phyloP scores from a whole-genome alignment of 1,140 invertebrate species.

The Drosophila nasuta region DNA sequence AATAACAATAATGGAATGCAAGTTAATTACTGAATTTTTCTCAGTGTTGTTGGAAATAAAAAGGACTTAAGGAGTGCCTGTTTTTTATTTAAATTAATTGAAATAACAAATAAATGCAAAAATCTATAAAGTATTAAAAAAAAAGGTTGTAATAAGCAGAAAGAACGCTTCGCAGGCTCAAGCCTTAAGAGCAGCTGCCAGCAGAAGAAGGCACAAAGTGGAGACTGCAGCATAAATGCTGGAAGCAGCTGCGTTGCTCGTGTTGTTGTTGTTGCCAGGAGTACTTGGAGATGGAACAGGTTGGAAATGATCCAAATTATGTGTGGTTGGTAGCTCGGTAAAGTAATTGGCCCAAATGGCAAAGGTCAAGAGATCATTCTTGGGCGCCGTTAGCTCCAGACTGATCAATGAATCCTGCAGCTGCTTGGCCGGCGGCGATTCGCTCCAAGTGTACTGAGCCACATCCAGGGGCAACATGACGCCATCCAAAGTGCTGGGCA shows the following conservation, averaged over 20 bases:
- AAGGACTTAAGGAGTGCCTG: too few species aligned
- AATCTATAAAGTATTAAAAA: neutral
- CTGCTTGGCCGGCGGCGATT: constrained; percentile 21
- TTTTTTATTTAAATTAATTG: too few species aligned
- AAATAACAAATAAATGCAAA: neutral
- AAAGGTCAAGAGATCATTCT: constrained; percentile 73
- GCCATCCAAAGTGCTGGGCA: constrained; percentile 75
- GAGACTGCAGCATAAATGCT: neutral
- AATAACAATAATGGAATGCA: too few species aligned
- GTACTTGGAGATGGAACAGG: neutral
- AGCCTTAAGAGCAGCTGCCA: neutral
- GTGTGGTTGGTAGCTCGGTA: constrained; percentile 41
- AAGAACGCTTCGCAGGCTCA: neutral
- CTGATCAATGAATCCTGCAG: constrained; percentile 12
- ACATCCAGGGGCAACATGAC: constrained; percentile 65
- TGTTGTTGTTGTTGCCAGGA: neutral
- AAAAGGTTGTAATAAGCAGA: neutral
- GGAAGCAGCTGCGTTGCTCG: neutral
- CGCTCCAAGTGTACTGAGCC: constrained; percentile 51
- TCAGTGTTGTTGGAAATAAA: too few species aligned
- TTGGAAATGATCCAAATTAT: constrained; percentile 69
- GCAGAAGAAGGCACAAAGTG: neutral
- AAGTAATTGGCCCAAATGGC: constrained; percentile 80
- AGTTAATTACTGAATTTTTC: too few species aligned
- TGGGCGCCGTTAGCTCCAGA: constrained; percentile 33